Evolutionary conservation across 1,140 invertebrate genomes (phyloP).

Genomic region (Bombus sibiricus): DNA sequence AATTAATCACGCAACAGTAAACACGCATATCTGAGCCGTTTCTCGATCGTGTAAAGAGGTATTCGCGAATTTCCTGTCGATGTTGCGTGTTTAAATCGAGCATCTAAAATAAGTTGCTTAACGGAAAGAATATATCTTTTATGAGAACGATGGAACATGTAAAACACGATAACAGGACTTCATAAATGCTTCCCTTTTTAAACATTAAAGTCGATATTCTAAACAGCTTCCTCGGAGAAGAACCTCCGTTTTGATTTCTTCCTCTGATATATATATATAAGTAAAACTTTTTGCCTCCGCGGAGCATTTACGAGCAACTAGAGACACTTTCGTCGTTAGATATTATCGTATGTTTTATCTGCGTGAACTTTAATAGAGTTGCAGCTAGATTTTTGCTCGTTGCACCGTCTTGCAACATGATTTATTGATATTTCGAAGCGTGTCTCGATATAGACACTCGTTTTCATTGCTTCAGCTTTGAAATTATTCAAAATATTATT

Average conservation of each 20-base stretch:
- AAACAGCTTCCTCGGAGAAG: background rate
- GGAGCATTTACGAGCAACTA: background rate
- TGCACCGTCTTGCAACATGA: background rate
- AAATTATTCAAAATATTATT: background rate
- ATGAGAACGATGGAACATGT: background rate
- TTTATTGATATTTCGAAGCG: background rate
- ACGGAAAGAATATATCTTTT: background rate
- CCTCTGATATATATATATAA: background rate
- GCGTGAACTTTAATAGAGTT: background rate
- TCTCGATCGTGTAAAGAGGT: background rate
- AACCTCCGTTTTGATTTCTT: background rate
- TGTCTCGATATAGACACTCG: no score
- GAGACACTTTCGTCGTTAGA: background rate
- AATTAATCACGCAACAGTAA: background rate
- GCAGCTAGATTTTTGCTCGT: background rate
- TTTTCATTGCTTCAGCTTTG: no score
- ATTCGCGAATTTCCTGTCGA: background rate
- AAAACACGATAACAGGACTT: background rate
- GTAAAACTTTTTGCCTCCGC: background rate
- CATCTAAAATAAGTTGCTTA: background rate
- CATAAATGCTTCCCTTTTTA: background rate
- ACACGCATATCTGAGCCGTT: background rate
- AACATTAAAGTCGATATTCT: background rate
- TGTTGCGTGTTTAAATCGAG: background rate
- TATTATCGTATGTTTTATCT: background rate